Evolutionary conservation across 2,888 invertebrate species (phyloP).

Genomic region (Apamea anceps): DNA sequence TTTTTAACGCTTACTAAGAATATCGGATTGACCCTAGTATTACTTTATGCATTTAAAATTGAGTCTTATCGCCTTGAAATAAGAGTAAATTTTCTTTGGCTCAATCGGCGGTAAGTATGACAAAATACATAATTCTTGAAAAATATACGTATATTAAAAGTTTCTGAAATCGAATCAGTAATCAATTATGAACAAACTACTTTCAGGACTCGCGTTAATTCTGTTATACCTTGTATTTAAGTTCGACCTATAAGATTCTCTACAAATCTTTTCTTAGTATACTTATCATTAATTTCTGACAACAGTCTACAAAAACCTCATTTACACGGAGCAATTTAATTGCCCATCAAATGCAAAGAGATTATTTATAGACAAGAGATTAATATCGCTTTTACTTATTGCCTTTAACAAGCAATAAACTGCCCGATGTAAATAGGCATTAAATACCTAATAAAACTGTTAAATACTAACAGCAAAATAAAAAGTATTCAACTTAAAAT

Average conservation of each 20-base stretch:
- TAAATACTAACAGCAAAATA: conserved; percentile 72
- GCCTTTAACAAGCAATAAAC: not conserved
- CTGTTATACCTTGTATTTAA: not conserved
- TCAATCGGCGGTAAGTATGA: not conserved
- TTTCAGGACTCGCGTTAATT: not conserved
- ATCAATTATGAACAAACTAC: not conserved
- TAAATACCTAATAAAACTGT: not conserved
- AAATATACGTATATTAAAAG: not conserved
- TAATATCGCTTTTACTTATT: not conserved
- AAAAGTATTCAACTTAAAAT: conserved; percentile 71
- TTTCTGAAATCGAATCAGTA: not conserved
- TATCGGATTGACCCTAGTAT: not conserved
- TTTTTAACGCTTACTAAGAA: not conserved
- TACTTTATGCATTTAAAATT: not conserved
- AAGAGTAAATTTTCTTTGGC: not conserved
- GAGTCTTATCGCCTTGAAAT: not conserved
- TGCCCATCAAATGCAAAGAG: not conserved
- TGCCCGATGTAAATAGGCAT: not conserved
- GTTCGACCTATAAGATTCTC: not conserved
- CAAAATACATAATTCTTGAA: not conserved
- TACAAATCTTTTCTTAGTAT: not conserved
- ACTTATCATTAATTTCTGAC: not conserved
- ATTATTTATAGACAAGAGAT: not conserved
- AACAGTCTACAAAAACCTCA: not conserved
- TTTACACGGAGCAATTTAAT: not conserved